These are phyloP conservation scores for Polylopha cassiicola DNA, from an alignment of 2,888 invertebrate species.

Conservation along the genomic window DNA sequence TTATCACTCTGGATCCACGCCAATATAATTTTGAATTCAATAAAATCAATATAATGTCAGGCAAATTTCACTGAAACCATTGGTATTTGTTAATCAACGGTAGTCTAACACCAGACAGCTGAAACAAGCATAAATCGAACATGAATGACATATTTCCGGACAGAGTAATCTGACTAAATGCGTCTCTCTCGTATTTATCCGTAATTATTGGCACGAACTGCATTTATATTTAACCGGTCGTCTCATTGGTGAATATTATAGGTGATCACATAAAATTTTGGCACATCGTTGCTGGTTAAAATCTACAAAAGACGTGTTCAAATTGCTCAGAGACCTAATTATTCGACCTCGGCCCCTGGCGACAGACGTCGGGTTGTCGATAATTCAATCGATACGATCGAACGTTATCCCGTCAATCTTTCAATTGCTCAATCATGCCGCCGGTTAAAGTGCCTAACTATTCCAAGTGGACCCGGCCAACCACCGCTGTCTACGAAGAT, in stretches of 20 bases:
- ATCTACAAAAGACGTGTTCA: slow-evolving; percentile 60
- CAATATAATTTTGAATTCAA: slow-evolving; percentile 32
- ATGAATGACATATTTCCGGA: slow-evolving; percentile 25
- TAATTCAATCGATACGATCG: slow-evolving; percentile 40
- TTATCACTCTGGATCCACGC: slow-evolving; percentile 46
- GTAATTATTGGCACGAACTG: slow-evolving; percentile 57
- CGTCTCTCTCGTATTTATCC: slow-evolving; percentile 14
- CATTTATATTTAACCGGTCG: slow-evolving; percentile 57
- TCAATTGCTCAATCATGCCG: slow-evolving; percentile 48
- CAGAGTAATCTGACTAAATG: slow-evolving; percentile 11
- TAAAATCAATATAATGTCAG: slow-evolving; percentile 2
- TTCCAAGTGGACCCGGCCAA: slow-evolving; percentile 75
- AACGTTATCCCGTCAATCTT: slow-evolving; percentile 45
- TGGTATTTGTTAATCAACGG: slow-evolving; percentile 7
- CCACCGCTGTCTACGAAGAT: slow-evolving; percentile 84
- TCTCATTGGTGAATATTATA: slow-evolving; percentile 63
- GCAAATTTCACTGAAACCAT: slow-evolving; percentile 7
- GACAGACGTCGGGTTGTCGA: slow-evolving; percentile 37
- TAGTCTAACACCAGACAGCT: slow-evolving; percentile 14
- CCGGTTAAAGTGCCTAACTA: slow-evolving; percentile 65
- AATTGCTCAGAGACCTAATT: slow-evolving; percentile 50
- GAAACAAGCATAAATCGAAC: slow-evolving; percentile 24
- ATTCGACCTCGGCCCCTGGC: slow-evolving; percentile 50
- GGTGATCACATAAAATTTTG: slow-evolving; percentile 51
- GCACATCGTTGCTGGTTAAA: slow-evolving; percentile 54